Base-by-base conservation (phyloP, 1,140 invertebrate species). In the Drosophila ercepeae region DNA sequence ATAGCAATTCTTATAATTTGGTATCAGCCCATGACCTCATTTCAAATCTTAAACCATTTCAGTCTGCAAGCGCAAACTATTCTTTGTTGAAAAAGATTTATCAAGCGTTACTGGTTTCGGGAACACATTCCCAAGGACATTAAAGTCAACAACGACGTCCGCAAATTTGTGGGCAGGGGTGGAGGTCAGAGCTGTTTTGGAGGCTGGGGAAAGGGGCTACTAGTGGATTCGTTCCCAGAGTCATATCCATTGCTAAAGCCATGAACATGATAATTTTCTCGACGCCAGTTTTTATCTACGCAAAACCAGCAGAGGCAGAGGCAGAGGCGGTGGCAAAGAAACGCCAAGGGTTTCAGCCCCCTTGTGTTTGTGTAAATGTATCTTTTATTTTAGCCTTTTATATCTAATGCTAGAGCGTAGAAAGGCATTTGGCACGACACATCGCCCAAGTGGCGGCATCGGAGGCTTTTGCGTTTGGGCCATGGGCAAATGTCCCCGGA, bases 261-360 rank as follows among this genome's bases (percentile, higher is more conserved):
- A 88, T 88, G 82, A 88, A 88, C 82, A 88, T 88, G 82, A 88
- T 88, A 88, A 88, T 88, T 88, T 88, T 88, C 82, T 75, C 79
- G 82, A 88, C 82, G 82, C 82, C 82, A 88, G 83, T 88, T 88
- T 88, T 88, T 88, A 88, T 88, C 82, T 88, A 53, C 78, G 67
- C 82, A 71, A 88, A 68, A 70, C 67, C 73, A 75, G 21, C 21
- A 21, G 21, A 21, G n/a, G n/a, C n/a, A n/a, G n/a, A n/a, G n/a
- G 82, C 67, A 53, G 42, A 54, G 34, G 60, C 59, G 41, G 36
- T 42, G 58, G 49, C 52, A 59, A 52, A 39, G 51, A 67, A 67
- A 67, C 65, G 60, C 59, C 58, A 65, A 36, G 58, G 65, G 36
- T 46, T 59, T 49, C 16, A 29, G 14, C 19, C 48, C 25, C 11